Conservation (phyloP, 2,888 invertebrate genomes). For the Thalpophila matura region DNA sequence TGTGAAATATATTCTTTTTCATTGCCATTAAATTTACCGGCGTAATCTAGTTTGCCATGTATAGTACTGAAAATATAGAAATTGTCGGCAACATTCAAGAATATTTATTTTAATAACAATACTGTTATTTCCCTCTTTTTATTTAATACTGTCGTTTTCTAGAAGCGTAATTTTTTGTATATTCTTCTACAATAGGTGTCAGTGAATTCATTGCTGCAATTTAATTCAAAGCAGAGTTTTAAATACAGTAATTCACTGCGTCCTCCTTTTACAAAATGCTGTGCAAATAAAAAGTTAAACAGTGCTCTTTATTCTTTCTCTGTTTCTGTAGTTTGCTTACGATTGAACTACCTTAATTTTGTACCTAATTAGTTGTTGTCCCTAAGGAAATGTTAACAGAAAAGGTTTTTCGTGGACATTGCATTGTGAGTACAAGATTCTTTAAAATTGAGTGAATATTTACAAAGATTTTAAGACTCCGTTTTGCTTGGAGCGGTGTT, state of each 20-base stretch:
- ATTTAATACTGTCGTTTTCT: too few relatives aligned
- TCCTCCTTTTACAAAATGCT: slow-evolving; percentile 14
- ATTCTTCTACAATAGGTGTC: background rate
- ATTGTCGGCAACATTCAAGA: background rate
- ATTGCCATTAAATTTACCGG: too few relatives aligned
- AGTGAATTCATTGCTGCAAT: slow-evolving; percentile 15
- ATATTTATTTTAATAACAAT: too few relatives aligned
- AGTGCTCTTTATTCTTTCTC: slow-evolving; percentile 40
- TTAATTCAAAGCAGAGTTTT: slow-evolving; percentile 34
- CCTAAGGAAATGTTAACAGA: background rate
- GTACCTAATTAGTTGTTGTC: slow-evolving; percentile 34
- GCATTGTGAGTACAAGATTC: background rate
- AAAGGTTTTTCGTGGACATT: background rate
- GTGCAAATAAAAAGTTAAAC: slow-evolving; percentile 35
- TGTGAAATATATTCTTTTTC: too few relatives aligned
- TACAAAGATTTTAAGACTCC: slow-evolving; percentile 3
- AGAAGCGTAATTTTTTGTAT: background rate
- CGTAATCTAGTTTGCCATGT: background rate
- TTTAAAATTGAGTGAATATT: background rate
- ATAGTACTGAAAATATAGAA: background rate
- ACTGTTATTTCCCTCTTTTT: too few relatives aligned
- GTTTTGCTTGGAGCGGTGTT: slow-evolving; percentile 7
- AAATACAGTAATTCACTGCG: slow-evolving; percentile 30
- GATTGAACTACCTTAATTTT: slow-evolving; percentile 34
- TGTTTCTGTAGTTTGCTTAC: slow-evolving; percentile 31